Conservation (phyloP, 2,888 invertebrate species). For the Heliconius cydno region DNA sequence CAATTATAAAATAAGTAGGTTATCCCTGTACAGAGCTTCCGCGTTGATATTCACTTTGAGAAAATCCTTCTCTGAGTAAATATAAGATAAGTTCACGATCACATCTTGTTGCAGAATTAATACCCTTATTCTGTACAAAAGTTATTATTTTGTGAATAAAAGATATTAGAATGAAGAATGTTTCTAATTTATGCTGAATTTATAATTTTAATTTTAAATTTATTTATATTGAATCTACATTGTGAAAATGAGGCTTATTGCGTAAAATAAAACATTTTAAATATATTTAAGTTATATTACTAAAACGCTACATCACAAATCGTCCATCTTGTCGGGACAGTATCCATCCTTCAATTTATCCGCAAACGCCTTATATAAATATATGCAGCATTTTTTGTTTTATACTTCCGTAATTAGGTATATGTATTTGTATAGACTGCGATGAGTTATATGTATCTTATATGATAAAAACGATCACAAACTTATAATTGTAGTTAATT, state of each 20-base stretch:
- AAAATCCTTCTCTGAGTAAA: slow-evolving; percentile 8
- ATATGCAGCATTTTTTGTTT: no score
- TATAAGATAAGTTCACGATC: slow-evolving; percentile 26
- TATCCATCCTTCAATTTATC: slow-evolving; percentile 30
- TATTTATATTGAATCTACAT: no score
- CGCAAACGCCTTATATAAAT: slow-evolving; percentile 3
- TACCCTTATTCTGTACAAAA: slow-evolving; percentile 3
- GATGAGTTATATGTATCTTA: no score
- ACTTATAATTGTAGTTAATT: no score
- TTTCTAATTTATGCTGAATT: no score
- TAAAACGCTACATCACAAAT: not conserved
- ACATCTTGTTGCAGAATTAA: slow-evolving; percentile 3
- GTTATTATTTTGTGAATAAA: not conserved
- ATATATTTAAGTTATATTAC: not conserved
- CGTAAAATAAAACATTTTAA: not conserved
- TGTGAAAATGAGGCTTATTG: no score
- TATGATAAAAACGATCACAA: no score
- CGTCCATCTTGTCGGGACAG: slow-evolving; percentile 39
- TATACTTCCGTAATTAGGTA: no score
- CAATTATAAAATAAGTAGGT: not conserved
- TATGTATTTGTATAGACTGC: no score
- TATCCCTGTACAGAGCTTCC: slow-evolving; percentile 20
- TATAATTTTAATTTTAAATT: no score
- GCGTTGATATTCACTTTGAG: slow-evolving; percentile 21
- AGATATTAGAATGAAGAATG: no score